A percentile compares a stretch with the other conserved stretches of the same genome.
Conservation (phyloP, 2,797 vertebrate genomes). For the Morus bassanus region DNA sequence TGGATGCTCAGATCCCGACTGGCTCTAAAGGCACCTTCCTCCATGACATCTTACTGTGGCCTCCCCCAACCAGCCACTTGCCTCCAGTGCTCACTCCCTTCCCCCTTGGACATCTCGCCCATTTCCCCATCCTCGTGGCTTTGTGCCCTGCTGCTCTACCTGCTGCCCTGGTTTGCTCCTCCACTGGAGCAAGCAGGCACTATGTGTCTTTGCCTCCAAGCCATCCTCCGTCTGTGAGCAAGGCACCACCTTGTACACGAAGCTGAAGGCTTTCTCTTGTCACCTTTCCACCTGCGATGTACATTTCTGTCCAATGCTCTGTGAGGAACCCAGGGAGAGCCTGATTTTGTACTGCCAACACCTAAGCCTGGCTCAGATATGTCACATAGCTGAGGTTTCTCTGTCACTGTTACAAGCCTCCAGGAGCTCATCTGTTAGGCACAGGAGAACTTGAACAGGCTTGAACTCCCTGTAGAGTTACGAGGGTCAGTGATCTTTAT, state of each 20-base stretch:
- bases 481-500: constrained; percentile 1
- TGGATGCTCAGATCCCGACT: background rate
- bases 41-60: background rate
- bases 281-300: background rate
- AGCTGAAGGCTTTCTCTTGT: background rate
- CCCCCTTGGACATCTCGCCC: fast-evolving
- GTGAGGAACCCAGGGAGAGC: background rate
- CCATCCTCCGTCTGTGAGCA: background rate
- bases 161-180: background rate
- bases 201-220: background rate
- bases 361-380: background rate
- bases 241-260: fast-evolving
- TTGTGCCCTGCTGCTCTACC: background rate
- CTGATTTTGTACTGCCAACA: background rate
- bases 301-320: background rate
- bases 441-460: background rate
- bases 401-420: background rate
- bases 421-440: background rate
- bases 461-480: background rate
- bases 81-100: background rate
- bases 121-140: background rate
- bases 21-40: background rate
- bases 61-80: background rate
- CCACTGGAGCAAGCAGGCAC: background rate
- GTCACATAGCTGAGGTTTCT: constrained; percentile 1